These are phyloP conservation scores for Oreochromis aureus DNA, from an alignment of 2,113 vertebrate species.

Conservation along the genomic window DNA sequence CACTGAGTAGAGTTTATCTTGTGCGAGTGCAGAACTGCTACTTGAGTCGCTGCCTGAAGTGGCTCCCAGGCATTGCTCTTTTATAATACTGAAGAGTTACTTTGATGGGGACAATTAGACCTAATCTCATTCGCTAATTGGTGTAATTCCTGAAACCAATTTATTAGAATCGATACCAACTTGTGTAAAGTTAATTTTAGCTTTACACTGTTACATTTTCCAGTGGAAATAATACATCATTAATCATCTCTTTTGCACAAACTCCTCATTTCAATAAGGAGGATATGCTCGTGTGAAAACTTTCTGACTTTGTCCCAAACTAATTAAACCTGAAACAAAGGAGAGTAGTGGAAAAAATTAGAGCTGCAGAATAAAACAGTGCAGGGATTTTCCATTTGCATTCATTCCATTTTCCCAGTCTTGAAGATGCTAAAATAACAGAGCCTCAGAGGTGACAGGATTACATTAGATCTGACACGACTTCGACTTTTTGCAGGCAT, in stretches of 20 bases:
- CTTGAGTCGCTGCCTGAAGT: not conserved
- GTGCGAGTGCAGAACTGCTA: not conserved
- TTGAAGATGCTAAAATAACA: not conserved
- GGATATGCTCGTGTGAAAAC: not conserved
- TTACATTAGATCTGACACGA: not conserved
- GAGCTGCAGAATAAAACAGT: not conserved
- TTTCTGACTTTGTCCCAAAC: not conserved
- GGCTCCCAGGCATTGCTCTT: not conserved
- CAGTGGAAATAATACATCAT: not conserved
- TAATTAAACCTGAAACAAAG: not conserved
- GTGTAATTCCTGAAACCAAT: slow-evolving; percentile 37
- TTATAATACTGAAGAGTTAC: slow-evolving; percentile 6
- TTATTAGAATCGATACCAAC: slow-evolving; percentile 19
- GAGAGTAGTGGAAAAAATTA: not conserved
- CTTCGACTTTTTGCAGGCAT: not conserved
- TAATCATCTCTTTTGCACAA: not conserved
- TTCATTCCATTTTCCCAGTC: not conserved
- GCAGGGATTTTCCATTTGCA: not conserved
- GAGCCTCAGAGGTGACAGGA: not conserved
- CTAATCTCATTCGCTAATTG: slow-evolving; percentile 44
- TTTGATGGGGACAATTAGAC: slow-evolving; percentile 40
- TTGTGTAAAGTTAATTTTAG: slow-evolving; percentile 17
- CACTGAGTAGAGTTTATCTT: not conserved
- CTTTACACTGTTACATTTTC: not conserved
- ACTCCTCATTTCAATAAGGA: not conserved